Conservation (phyloP, 2,888 invertebrate genomes). For the Euclidia mi region DNA sequence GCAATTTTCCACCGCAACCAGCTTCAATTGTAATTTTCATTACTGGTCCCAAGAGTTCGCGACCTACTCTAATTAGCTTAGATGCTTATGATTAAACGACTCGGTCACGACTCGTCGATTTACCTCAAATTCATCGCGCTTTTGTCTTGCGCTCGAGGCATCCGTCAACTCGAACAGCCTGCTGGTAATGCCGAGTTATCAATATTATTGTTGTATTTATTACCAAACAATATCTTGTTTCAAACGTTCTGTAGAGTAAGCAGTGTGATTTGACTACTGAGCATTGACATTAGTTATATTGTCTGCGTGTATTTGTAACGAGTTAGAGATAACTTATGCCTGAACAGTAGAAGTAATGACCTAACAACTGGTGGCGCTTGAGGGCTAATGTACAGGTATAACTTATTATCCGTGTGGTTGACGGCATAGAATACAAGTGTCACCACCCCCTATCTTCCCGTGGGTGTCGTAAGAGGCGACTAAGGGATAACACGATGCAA, state of each 20-base stretch:
- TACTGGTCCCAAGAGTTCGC: constrained; percentile 84
- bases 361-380: constrained; percentile 52
- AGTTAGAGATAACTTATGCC: constrained; percentile 61
- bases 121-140: constrained; percentile 83
- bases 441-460: too few relatives aligned
- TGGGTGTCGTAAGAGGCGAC: too few relatives aligned
- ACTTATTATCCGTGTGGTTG: too few relatives aligned
- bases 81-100: constrained; percentile 88
- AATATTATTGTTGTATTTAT: constrained; percentile 12
- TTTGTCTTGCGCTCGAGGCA: constrained; percentile 79
- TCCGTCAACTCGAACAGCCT: constrained; percentile 73
- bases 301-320: constrained; percentile 46
- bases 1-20: constrained; percentile 83
- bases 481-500: too few relatives aligned
- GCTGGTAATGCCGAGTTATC: constrained; percentile 47
- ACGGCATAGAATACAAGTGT: too few relatives aligned
- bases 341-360: constrained; percentile 62
- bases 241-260: constrained; percentile 23
- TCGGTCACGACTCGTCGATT: constrained; percentile 86
- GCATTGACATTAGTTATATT: constrained; percentile 48
- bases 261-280: constrained; percentile 43
- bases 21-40: constrained; percentile 88
- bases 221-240: constrained; percentile 32
- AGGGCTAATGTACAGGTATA: constrained; percentile 53
- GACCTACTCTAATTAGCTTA: constrained; percentile 88